These are phyloP conservation scores for Hippopotamus amphibius DNA, from an alignment of 2,113 vertebrate genomes.

Conservation along the genomic window DNA sequence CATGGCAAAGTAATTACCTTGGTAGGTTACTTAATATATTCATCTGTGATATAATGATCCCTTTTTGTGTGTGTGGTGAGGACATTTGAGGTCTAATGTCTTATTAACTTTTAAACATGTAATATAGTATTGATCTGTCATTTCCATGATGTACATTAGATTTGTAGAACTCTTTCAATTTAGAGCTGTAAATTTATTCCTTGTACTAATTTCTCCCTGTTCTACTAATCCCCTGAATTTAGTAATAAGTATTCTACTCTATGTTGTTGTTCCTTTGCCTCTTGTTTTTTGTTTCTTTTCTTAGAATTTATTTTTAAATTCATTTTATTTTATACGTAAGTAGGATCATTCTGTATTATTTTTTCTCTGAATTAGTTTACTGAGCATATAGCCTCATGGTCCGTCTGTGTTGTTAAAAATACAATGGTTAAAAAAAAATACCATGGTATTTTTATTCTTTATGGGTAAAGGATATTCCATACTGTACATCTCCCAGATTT, in stretches of 20 bases:
- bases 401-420: neutral
- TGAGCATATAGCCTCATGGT: neutral
- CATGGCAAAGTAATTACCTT: neutral
- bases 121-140: neutral
- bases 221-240: neutral
- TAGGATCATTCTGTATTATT: neutral
- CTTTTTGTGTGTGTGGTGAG: neutral
- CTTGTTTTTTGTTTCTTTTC: neutral
- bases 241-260: neutral
- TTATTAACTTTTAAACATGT: neutral
- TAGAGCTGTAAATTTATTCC: neutral
- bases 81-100: neutral
- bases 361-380: neutral
- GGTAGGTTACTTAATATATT: neutral
- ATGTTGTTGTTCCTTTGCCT: neutral
- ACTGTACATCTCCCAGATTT: neutral
- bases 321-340: neutral
- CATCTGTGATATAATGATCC: neutral
- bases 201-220: neutral
- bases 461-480: neutral
- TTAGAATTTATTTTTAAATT: neutral
- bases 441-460: neutral
- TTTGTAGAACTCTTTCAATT: neutral
- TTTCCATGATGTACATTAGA: neutral
- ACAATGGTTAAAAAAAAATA: neutral